Evolutionary conservation across 53 echinoderm and acorn worm genomes (phyloP).

Genomic region (Luidia sarsii): DNA sequence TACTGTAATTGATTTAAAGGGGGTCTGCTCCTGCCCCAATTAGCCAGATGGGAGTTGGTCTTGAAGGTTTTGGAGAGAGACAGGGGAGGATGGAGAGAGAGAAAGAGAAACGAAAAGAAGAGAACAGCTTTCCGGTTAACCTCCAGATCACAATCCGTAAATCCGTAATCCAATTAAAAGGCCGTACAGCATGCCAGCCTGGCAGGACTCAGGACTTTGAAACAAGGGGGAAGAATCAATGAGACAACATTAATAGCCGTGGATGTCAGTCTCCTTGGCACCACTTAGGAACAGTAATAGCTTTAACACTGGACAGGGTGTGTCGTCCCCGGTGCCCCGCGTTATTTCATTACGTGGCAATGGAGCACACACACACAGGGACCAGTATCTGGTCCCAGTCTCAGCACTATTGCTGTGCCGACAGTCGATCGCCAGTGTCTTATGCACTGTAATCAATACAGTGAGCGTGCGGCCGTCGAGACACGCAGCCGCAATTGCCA

Average conservation of each 20-base stretch:
- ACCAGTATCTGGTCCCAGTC: slow-evolving; percentile 7
- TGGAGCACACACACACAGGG: neutral
- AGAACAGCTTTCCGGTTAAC: too few species aligned
- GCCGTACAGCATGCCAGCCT: too few species aligned
- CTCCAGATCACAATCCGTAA: neutral
- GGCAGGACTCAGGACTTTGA: neutral
- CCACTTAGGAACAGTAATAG: neutral
- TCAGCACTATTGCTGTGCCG: slow-evolving; percentile 14
- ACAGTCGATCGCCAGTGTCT: slow-evolving; percentile 45
- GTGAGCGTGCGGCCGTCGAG: too few species aligned
- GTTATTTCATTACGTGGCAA: slow-evolving; percentile 14
- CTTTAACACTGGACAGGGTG: neutral
- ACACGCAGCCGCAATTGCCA: too few species aligned
- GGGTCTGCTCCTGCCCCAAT: too few species aligned
- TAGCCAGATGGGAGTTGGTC: too few species aligned
- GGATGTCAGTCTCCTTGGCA: neutral
- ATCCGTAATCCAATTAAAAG: slow-evolving; percentile 1
- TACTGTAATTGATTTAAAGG: too few species aligned
- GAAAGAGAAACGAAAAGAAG: too few species aligned
- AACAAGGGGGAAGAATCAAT: slow-evolving; percentile 29
- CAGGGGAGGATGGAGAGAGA: too few species aligned
- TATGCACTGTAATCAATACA: too few species aligned
- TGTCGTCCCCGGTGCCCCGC: neutral
- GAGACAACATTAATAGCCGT: slow-evolving; percentile 21
- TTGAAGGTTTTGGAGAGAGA: too few species aligned